Conservation (phyloP, 2,888 invertebrate genomes). For the Diachrysia chrysitis region DNA sequence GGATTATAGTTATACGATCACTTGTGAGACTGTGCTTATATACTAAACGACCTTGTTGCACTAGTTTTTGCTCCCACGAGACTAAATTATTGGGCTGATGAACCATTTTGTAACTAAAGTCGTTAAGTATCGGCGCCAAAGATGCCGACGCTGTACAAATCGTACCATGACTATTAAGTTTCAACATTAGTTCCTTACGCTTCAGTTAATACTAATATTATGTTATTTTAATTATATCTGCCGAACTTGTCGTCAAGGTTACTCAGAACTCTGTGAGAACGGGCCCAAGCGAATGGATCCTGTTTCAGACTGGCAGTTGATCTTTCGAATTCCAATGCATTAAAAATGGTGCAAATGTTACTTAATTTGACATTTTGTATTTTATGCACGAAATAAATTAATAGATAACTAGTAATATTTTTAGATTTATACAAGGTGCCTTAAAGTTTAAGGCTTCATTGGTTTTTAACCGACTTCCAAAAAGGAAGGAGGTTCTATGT, state of each 20-base stretch:
- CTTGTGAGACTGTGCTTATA: neutral
- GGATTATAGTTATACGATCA: neutral
- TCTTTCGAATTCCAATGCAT: slow-evolving; percentile 32
- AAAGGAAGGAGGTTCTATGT: too few species aligned
- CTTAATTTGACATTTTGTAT: neutral
- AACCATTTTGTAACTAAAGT: slow-evolving; percentile 2
- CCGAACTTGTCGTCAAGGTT: slow-evolving; percentile 57
- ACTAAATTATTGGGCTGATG: neutral
- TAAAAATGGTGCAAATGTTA: slow-evolving; percentile 10
- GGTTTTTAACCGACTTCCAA: too few species aligned
- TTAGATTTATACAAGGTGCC: neutral
- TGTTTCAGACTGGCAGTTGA: slow-evolving; percentile 42
- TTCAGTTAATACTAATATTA: slow-evolving; percentile 42
- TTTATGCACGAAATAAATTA: neutral
- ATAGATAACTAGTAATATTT: neutral
- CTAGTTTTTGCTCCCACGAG: slow-evolving; percentile 1
- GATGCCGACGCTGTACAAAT: slow-evolving; percentile 12
- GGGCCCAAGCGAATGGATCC: slow-evolving; percentile 46
- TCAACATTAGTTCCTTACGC: slow-evolving; percentile 44
- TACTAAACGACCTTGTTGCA: neutral
- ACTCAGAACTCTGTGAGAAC: slow-evolving; percentile 40
- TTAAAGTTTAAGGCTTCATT: neutral
- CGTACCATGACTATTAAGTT: slow-evolving; percentile 46
- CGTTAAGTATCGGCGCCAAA: slow-evolving; percentile 30
- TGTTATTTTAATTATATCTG: slow-evolving; percentile 39